Conservation (phyloP, 2,888 invertebrate genomes). For the Priocnemis perturbator region DNA sequence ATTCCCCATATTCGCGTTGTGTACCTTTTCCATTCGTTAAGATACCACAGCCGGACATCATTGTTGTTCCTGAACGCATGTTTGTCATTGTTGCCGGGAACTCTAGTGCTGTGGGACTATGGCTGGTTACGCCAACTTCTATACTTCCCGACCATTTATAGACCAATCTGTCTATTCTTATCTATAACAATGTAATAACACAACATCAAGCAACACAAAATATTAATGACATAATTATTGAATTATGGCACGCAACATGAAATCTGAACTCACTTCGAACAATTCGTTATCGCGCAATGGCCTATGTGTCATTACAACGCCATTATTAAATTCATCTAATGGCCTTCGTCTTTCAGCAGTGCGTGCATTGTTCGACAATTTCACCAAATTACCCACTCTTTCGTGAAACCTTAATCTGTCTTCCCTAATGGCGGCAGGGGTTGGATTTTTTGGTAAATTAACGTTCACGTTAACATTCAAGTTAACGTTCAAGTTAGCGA, state of each 20-base stretch:
- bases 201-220: not conserved
- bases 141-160: constrained; percentile 97
- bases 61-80: constrained; percentile 90
- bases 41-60: constrained; percentile 98
- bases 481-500: constrained; percentile 74
- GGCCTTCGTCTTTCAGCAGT: constrained; percentile 92
- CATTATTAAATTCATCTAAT: constrained; percentile 96
- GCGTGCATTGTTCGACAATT: constrained; percentile 87
- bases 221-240: not conserved
- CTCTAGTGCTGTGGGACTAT: constrained; percentile 91
- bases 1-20: constrained; percentile 92
- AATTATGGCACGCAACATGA: not conserved
- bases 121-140: constrained; percentile 95
- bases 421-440: constrained; percentile 68
- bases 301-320: constrained; percentile 95
- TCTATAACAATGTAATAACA: constrained; percentile 74
- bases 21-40: constrained; percentile 97
- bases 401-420: constrained; percentile 91
- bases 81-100: constrained; percentile 99
- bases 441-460: constrained; percentile 71
- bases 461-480: constrained; percentile 72
- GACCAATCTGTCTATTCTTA: constrained; percentile 93
- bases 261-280: constrained; percentile 82
- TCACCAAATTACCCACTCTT: constrained; percentile 91
- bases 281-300: constrained; percentile 91